phyloP scores from a whole-genome alignment of 1,140 invertebrate genomes.

The Apis florea region DNA sequence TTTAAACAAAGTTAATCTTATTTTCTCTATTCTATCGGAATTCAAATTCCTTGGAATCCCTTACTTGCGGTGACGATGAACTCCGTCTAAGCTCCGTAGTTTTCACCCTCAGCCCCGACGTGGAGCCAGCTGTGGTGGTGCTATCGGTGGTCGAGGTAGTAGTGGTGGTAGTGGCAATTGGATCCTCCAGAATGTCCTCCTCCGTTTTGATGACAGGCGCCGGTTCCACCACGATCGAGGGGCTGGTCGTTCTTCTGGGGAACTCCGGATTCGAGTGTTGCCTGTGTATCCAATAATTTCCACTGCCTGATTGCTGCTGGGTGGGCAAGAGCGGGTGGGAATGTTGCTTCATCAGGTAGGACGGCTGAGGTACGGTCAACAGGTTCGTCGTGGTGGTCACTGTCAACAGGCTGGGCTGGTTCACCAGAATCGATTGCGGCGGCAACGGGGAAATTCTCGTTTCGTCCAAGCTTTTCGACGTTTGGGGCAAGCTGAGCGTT shows the following conservation, averaged over 20 bases:
- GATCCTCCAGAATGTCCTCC: slow-evolving; percentile 52
- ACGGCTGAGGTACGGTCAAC: slow-evolving; percentile 81
- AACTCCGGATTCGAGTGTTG: slow-evolving; percentile 81
- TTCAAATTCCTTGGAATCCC: neutral
- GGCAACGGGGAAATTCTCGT: slow-evolving; percentile 46
- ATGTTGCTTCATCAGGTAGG: slow-evolving; percentile 84
- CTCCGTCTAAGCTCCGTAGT: slow-evolving; percentile 78
- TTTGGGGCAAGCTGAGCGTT: slow-evolving; percentile 82
- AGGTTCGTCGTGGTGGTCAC: slow-evolving; percentile 79
- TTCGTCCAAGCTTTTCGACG: slow-evolving; percentile 82
- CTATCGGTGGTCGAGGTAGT: neutral
- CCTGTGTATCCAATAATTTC: slow-evolving; percentile 75
- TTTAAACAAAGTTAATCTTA: neutral
- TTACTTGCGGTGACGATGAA: slow-evolving; percentile 82
- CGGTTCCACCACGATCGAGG: slow-evolving; percentile 66
- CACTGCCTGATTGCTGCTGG: slow-evolving; percentile 73
- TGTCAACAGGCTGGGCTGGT: slow-evolving; percentile 59
- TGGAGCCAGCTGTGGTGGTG: neutral
- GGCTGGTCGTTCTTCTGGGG: slow-evolving; percentile 72
- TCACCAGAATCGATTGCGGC: slow-evolving; percentile 47
- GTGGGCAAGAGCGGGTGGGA: slow-evolving; percentile 84
- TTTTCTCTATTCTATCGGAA: neutral
- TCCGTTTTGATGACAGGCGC: slow-evolving; percentile 71
- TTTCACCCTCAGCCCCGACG: slow-evolving; percentile 61
- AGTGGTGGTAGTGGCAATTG: slow-evolving; percentile 14